Conservation (phyloP, 2,888 invertebrate species). For the Tortrix viridana region DNA sequence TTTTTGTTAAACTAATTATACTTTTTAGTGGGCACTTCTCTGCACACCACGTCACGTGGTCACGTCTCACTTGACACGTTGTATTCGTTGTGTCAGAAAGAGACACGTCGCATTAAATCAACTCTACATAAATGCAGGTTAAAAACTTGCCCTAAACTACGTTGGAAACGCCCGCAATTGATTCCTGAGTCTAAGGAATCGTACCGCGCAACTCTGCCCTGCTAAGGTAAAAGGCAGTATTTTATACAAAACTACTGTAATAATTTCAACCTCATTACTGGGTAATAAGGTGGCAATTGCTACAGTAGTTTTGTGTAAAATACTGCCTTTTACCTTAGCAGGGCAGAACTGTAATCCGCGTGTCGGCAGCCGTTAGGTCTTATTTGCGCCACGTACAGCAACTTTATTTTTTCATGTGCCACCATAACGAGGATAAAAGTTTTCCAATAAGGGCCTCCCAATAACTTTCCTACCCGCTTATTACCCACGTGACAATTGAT, state of each 20-base stretch:
- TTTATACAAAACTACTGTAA: too few species aligned
- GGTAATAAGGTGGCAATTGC: too few species aligned
- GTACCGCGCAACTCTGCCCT: constrained; percentile 13
- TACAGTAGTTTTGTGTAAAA: too few species aligned
- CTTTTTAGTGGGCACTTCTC: too few species aligned
- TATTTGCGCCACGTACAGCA: constrained; percentile 77
- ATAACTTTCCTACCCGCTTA: constrained; percentile 69
- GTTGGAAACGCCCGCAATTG: background rate
- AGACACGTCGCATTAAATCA: too few species aligned
- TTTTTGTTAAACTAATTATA: too few species aligned
- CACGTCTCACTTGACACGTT: too few species aligned
- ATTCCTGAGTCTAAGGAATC: background rate
- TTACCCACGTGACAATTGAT: constrained; percentile 82
- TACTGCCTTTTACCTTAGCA: too few species aligned
- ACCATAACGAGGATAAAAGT: constrained; percentile 69
- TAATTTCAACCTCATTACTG: too few species aligned
- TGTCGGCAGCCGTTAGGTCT: constrained; percentile 64
- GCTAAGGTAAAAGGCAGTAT: too few species aligned
- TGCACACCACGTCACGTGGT: too few species aligned
- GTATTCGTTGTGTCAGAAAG: too few species aligned
- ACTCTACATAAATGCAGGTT: background rate
- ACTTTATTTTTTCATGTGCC: constrained; percentile 76
- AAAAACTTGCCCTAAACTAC: background rate
- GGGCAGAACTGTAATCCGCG: constrained; percentile 42
- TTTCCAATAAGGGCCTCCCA: constrained; percentile 80